Evolutionary conservation across 1,140 invertebrate genomes (phyloP), one percentile per base, ranked within the genome.

Genomic region (Galleria mellonella): DNA sequence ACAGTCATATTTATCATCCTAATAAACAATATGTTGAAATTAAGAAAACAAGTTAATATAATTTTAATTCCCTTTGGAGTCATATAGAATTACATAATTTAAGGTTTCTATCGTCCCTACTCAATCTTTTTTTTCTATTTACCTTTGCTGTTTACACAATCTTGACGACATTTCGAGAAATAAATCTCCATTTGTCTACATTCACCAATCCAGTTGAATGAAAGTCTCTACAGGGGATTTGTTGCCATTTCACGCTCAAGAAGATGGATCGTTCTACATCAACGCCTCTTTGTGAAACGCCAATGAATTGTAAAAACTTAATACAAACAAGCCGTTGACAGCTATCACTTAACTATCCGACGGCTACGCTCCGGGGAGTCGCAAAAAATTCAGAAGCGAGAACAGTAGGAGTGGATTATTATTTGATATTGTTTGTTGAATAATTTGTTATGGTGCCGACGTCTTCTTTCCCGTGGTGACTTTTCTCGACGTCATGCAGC

Each of bases 121-220:
- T 41, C 54, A 45, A 66, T 43, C 59, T 62, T 59, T 56, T 54
- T 51, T 43, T 52, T 63, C 37, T 65, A 50, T 70, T 68, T 72
- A 51, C 67, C 47, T 63, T 58, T 27, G 40, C 32, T 77, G 64
- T 76, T 82, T 82, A 63, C 60, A 72, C 61, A 72, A 73, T 48
- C 52, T 50, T 42, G 51, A 51, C 17, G 54, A 56, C 55, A 51
- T 51, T 72, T 70, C 63, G 40, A 47, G 61, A 68, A 72, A 77
- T 72, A 66, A 72, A 75, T 73, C 65, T 71, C 67, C 55, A 71
- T 72, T 73, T 75, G 65, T 67, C 59, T 36, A 60, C 52, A 62
- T 69, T 72, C 69, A 69, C 65, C 62, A 68, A 78, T 72, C 55
- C 51, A 32, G 36, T 31, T 43, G 49, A 48, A 38, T 28, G 29